These are phyloP conservation scores for Aurelia aurita DNA, from an alignment of 30 jellyfish, hydroid and myxozoan genomes.

Conservation along the genomic window DNA sequence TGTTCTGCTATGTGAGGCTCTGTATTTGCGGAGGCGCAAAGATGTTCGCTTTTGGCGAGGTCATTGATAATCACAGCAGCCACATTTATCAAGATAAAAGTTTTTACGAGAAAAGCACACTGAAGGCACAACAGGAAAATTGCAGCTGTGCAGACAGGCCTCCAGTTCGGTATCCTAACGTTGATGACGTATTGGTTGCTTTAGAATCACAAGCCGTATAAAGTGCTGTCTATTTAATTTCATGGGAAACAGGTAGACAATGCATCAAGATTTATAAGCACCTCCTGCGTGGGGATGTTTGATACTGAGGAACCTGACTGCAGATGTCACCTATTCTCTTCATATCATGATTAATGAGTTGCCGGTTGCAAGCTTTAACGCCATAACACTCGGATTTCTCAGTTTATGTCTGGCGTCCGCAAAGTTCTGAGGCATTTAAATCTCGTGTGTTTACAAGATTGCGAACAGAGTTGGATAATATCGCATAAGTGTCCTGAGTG, in stretches of 20 bases:
- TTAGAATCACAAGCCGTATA: not conserved
- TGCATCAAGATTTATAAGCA: slow-evolving; percentile 26
- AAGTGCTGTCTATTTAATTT: not conserved
- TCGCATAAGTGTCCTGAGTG: too few relatives aligned
- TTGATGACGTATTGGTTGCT: slow-evolving; percentile 31
- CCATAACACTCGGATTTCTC: slow-evolving; percentile 36
- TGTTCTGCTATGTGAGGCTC: too few relatives aligned
- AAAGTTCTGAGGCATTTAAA: slow-evolving; percentile 3
- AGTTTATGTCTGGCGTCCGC: slow-evolving; percentile 6
- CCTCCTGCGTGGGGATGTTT: slow-evolving; percentile 26
- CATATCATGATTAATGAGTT: slow-evolving; percentile 42
- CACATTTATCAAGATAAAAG: not conserved
- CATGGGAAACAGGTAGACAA: slow-evolving; percentile 36
- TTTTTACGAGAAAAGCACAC: not conserved
- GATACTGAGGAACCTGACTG: slow-evolving; percentile 36
- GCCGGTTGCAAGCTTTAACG: slow-evolving; percentile 29
- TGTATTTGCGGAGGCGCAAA: too few relatives aligned
- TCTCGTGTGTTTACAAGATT: too few relatives aligned
- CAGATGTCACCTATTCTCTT: slow-evolving; percentile 21
- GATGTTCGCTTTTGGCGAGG: too few relatives aligned
- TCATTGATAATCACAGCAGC: too few relatives aligned
- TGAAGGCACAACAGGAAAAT: slow-evolving; percentile 24
- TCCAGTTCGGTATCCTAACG: not conserved
- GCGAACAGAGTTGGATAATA: too few relatives aligned
- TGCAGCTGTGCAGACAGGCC: slow-evolving; percentile 38